Conservation (phyloP, 2,113 vertebrate species). For the Furnarius figulus region DNA sequence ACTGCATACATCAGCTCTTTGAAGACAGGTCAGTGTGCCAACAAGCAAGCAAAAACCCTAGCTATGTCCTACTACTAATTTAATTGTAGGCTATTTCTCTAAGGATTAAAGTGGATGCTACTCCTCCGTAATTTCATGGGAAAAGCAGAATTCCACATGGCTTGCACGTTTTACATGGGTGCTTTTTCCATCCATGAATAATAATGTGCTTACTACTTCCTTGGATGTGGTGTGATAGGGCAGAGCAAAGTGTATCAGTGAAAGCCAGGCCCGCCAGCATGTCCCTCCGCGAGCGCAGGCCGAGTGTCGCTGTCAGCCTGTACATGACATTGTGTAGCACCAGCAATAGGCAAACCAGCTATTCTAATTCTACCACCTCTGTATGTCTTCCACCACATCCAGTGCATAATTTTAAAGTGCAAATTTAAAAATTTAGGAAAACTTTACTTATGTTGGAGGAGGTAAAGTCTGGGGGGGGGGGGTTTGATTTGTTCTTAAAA, state of each 20-base stretch:
- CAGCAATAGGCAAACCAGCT: not conserved
- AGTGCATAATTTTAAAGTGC: conserved; percentile 77
- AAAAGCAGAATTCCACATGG: conserved; percentile 39
- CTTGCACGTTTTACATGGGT: conserved; percentile 29
- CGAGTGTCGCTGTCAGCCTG: not conserved
- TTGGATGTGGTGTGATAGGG: not conserved
- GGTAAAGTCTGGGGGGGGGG: not conserved
- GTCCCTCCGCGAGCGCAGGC: fast-evolving
- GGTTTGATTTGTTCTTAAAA: not conserved
- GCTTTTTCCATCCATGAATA: conserved; percentile 15
- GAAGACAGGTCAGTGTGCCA: not conserved
- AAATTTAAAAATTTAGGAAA: conserved; percentile 51
- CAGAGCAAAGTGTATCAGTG: not conserved
- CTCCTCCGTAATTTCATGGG: not conserved
- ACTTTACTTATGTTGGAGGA: not conserved
- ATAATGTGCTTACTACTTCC: not conserved
- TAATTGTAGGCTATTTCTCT: conserved; percentile 3
- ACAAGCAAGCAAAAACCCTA: conserved; percentile 19
- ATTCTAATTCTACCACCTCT: not conserved
- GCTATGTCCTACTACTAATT: not conserved
- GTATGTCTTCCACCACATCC: conserved; percentile 39
- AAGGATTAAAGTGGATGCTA: conserved; percentile 9
- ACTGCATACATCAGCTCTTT: conserved; percentile 1
- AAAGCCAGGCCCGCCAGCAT: not conserved
- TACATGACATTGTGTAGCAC: not conserved